phyloP scores from a whole-genome alignment of 2,888 invertebrate species.

The Fragum sueziense region DNA sequence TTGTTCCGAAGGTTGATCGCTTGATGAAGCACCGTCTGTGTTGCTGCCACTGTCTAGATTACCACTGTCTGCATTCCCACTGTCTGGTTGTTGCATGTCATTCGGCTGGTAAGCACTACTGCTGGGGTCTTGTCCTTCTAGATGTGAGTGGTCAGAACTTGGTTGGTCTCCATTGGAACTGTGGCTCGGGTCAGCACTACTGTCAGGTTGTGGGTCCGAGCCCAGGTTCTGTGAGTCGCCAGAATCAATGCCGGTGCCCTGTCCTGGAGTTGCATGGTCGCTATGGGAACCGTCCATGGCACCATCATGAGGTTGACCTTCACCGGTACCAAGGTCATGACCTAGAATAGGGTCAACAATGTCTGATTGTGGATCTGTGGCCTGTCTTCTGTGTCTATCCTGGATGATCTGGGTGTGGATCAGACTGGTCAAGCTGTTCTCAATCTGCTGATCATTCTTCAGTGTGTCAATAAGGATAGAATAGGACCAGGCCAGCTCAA shows the following conservation, averaged over 20 bases:
- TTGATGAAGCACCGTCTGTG: background rate
- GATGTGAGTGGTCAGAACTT: background rate
- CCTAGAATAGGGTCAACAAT: background rate
- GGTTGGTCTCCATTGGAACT: background rate
- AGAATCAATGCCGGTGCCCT: background rate
- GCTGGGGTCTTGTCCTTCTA: background rate
- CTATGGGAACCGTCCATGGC: background rate
- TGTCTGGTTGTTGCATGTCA: background rate
- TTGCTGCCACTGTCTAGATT: background rate
- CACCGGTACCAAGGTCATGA: background rate
- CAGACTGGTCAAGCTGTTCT: background rate
- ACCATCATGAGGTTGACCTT: conserved; percentile 9
- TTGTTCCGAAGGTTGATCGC: background rate
- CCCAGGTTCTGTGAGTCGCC: background rate
- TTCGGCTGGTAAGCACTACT: background rate
- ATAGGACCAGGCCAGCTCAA: conserved; percentile 18
- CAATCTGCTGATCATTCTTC: conserved; percentile 16
- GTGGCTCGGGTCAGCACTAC: background rate
- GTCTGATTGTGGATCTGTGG: background rate
- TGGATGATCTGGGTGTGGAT: conserved; percentile 1
- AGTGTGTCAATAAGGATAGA: conserved; percentile 11
- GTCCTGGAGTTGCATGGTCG: background rate
- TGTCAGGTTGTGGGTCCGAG: background rate
- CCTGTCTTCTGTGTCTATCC: conserved; percentile 1
- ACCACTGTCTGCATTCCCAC: background rate